Evolutionary conservation across 2,888 invertebrate species (phyloP).

Genomic region (Andrena camellia): DNA sequence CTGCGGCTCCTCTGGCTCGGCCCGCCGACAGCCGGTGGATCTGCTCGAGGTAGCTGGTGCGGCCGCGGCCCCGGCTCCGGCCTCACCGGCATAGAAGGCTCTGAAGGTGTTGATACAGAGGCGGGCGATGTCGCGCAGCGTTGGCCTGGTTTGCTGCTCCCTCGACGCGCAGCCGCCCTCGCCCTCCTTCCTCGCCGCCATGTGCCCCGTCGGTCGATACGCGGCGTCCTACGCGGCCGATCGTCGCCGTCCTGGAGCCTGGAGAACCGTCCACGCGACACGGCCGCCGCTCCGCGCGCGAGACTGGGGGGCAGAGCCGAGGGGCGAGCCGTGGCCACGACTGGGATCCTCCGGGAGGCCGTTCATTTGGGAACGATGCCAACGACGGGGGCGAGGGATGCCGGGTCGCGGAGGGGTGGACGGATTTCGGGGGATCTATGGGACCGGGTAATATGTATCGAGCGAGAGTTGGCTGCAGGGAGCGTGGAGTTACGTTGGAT

Average conservation of each 20-base stretch:
- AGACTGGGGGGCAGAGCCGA: no score
- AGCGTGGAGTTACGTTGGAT: no score
- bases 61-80: slow-evolving; percentile 20
- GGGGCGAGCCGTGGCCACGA: no score
- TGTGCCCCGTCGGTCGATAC: slow-evolving; percentile 41
- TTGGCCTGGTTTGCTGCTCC: slow-evolving; percentile 62
- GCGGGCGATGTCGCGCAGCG: slow-evolving; percentile 76
- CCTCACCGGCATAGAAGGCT: slow-evolving; percentile 67
- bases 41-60: background rate
- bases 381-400: no score
- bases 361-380: no score
- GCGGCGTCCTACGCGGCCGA: background rate
- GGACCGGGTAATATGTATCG: no score
- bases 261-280: background rate
- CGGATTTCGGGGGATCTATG: no score
- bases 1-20: slow-evolving; percentile 18
- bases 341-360: no score
- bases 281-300: no score
- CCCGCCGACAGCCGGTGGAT: slow-evolving; percentile 20
- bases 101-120: slow-evolving; percentile 74
- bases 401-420: no score
- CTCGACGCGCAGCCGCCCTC: slow-evolving; percentile 74
- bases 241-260: background rate
- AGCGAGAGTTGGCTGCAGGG: no score
- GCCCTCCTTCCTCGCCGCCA: slow-evolving; percentile 40